Conservation (phyloP, 2,888 invertebrate genomes). For the Epiblema foenella region DNA sequence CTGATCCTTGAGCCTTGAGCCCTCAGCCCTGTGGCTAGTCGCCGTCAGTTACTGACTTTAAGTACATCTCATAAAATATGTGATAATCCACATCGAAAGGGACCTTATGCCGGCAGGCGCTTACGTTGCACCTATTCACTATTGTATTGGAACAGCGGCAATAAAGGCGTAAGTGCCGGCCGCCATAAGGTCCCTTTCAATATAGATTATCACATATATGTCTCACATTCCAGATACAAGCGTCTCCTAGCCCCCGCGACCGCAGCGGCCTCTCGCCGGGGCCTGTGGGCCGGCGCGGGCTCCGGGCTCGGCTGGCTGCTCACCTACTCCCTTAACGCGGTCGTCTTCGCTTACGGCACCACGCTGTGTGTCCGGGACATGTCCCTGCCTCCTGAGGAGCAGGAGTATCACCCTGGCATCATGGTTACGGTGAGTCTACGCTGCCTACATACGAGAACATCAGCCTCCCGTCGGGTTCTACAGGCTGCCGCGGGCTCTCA, state of each 20-base stretch:
- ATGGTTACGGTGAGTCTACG: conserved; percentile 86
- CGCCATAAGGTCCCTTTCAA: too few relatives aligned
- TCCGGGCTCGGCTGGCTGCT: conserved; percentile 90
- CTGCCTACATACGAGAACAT: background rate
- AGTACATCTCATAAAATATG: too few relatives aligned
- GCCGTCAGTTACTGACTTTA: too few relatives aligned
- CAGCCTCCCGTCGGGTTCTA: conserved; percentile 85
- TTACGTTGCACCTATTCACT: too few relatives aligned
- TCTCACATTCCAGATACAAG: conserved; percentile 66
- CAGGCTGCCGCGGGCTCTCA: conserved; percentile 89
- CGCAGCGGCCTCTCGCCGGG: conserved; percentile 84
- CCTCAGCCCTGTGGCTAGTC: too few relatives aligned
- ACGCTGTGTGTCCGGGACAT: conserved; percentile 87
- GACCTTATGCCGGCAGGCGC: too few relatives aligned
- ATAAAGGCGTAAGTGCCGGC: too few relatives aligned
- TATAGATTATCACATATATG: too few relatives aligned
- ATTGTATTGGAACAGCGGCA: too few relatives aligned
- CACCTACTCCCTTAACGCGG: conserved; percentile 89
- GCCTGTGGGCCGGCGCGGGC: conserved; percentile 87
- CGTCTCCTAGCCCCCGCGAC: conserved; percentile 83
- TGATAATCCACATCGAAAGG: too few relatives aligned
- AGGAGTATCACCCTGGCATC: conserved; percentile 87
- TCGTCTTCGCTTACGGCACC: conserved; percentile 92
- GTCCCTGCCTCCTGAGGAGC: conserved; percentile 79
- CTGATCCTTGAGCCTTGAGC: too few relatives aligned